A percentile compares a stretch with the other conserved stretches of the same genome.
phyloP scores from a whole-genome alignment of 92 coral and sea anemone genomes.

The Phymanthus crucifer region DNA sequence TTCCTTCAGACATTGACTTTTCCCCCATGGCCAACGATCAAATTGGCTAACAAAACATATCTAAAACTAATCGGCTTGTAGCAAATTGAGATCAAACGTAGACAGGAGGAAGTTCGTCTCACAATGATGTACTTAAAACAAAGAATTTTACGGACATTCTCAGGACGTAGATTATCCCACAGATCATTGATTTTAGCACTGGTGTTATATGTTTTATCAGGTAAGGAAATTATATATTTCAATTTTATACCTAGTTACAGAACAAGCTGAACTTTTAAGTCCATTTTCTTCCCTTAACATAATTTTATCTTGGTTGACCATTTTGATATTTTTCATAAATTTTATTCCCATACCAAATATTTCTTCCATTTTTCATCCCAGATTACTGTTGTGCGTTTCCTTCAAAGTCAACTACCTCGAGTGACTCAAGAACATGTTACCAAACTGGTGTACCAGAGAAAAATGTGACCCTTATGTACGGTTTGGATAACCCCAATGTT shows the following conservation, averaged over 20 bases:
- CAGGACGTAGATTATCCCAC: neutral
- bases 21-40: neutral
- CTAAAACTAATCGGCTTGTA: neutral
- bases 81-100: neutral
- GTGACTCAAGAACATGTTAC: neutral
- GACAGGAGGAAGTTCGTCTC: neutral
- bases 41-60: too few species aligned
- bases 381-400: neutral
- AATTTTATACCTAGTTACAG: neutral
- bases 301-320: neutral
- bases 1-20: neutral
- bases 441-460: constrained; percentile 29
- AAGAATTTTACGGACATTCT: neutral
- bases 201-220: neutral
- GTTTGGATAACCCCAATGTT: constrained; percentile 29
- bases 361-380: neutral
- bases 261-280: neutral
- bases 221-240: neutral
- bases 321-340: neutral
- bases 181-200: neutral
- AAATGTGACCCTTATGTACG: constrained; percentile 35
- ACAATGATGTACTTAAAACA: neutral
- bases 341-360: neutral
- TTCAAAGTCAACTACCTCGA: constrained; percentile 7
- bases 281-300: neutral